These are phyloP conservation scores for Seira musarum DNA, from an alignment of 2,888 invertebrate species.

Conservation along the genomic window DNA sequence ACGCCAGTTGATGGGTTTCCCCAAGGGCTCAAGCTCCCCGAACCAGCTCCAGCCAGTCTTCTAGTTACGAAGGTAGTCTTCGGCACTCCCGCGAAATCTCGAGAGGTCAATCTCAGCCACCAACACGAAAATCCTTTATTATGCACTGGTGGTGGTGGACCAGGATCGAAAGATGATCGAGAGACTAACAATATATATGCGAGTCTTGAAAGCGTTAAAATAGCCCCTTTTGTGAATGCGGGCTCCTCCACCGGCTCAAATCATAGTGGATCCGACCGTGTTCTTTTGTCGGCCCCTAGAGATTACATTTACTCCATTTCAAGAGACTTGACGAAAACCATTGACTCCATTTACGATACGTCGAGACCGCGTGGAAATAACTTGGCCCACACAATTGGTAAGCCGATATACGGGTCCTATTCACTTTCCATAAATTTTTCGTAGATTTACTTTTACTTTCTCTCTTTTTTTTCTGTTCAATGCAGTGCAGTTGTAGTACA, in stretches of 20 bases:
- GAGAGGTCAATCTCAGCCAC: constrained; percentile 69
- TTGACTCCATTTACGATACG: constrained; percentile 70
- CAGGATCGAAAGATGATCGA: constrained; percentile 67
- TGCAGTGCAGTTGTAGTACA: constrained; percentile 6
- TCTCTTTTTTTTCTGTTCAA: constrained; percentile 14
- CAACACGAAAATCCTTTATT: constrained; percentile 69
- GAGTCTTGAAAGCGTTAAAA: constrained; percentile 70
- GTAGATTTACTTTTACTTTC: constrained; percentile 1
- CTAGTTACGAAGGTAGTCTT: constrained; percentile 70
- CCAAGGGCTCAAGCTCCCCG: constrained; percentile 69
- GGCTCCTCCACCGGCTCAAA: constrained; percentile 70
- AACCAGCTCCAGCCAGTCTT: constrained; percentile 70
- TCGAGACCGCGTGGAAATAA: constrained; percentile 69
- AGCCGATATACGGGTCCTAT: constrained; percentile 27
- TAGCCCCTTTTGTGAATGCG: constrained; percentile 69
- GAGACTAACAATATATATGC: constrained; percentile 70
- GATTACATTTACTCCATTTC: constrained; percentile 70
- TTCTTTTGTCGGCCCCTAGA: constrained; percentile 69
- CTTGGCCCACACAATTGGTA: constrained; percentile 69
- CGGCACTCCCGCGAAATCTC: constrained; percentile 70
- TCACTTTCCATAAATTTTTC: neutral
- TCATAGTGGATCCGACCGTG: constrained; percentile 70
- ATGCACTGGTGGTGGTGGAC: constrained; percentile 68
- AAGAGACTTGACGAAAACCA: constrained; percentile 70
- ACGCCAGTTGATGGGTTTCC: constrained; percentile 70